Base-by-base conservation (phyloP, 2,113 vertebrate genomes). In the Laticauda laticaudata region DNA sequence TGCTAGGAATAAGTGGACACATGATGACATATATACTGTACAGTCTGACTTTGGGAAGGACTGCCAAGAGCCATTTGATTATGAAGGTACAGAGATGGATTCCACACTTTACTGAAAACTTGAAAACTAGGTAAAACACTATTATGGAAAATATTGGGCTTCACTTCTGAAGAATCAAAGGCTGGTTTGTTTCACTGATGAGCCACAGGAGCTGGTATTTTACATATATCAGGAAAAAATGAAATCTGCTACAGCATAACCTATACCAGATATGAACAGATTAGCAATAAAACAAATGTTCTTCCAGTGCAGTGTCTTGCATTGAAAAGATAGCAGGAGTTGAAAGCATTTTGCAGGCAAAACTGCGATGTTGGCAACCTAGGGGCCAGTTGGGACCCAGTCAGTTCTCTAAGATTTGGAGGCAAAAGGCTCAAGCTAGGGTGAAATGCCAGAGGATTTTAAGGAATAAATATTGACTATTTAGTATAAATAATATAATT, bases 61-160 rank as follows among this genome's bases (percentile, higher is more conserved):
- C 26, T 94, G 94, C 64, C 14, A 94, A 95, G 92, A 95, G 87
- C 20, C 55, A 92, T 59, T 93, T 64, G 87, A 14, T 51, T 87
- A 88, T 12, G 20, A 7, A 86, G 29, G 5, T 51, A 43, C 57
- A 64, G 45, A 48, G 29, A n/a, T n/a, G 39, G 56, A 64, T 0
- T 61, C 88, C 39, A 39, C 54, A 89, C 34, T 86, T 59, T 53
- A 11, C 20, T 5, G 91, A 88, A 91, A 90, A 34, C 8, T 43
- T 0, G 3, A 23, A 14, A 48, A 21, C n/a, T 61, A 12, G 53
- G 51, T 59, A 91, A 87, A 88, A n/a, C 8, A 0, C 54, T 1
- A 81, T 92, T 29, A 23, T 1, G n/a, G 20, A 64, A 91, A 9
- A 92, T 8, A 89, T 12, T 45, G 56, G 23, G 11, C 11, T 45